Evolutionary conservation across 2,113 vertebrate genomes (phyloP).

Genomic region (Tor tambroides): DNA sequence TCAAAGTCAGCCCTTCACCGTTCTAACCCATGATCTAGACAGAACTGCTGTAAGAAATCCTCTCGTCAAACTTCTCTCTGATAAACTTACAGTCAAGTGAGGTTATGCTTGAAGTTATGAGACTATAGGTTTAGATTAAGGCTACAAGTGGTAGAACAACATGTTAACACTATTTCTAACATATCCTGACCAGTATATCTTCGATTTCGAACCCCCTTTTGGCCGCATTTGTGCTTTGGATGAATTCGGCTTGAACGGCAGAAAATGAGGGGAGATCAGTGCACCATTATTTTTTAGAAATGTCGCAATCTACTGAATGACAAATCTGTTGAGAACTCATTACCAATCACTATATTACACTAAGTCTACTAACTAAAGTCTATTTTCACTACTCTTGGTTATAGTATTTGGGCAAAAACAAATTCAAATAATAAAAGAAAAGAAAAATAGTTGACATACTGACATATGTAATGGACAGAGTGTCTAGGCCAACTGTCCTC

Average conservation of each 20-base stretch:
- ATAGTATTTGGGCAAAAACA: neutral
- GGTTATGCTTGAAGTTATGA: neutral
- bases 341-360: neutral
- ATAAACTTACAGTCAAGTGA: neutral
- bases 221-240: neutral
- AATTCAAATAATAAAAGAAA: neutral
- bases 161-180: neutral
- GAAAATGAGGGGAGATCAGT: neutral
- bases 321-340: neutral
- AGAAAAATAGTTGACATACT: neutral
- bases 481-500: neutral
- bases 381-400: neutral
- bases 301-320: neutral
- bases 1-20: constrained; percentile 12
- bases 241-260: neutral
- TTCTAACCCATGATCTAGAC: neutral
- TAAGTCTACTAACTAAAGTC: neutral
- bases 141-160: constrained; percentile 17
- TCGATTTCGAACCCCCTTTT: neutral
- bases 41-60: neutral
- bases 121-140: constrained; percentile 24
- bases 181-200: constrained; percentile 7
- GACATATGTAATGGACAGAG: neutral
- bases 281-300: neutral
- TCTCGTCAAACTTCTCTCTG: neutral